Base-by-base conservation (phyloP, 1,140 invertebrate species). In the Drosophila cardini region DNA sequence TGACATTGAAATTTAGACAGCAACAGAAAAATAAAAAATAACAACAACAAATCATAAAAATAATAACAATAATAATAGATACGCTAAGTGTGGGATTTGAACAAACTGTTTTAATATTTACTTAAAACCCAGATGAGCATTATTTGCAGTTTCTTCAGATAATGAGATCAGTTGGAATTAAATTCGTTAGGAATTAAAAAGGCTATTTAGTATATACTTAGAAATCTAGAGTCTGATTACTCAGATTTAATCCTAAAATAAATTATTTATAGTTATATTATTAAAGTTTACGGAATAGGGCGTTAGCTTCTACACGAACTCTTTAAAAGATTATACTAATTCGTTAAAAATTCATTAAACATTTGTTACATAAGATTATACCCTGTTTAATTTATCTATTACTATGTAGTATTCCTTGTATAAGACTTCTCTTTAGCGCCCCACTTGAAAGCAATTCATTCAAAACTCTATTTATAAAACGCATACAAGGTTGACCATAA, bases 31-130 rank as follows among this genome's bases (percentile, higher is more conserved):
- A n/a, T n/a, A n/a, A n/a, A n/a, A n/a, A n/a, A n/a, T n/a, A n/a
- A n/a, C n/a, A n/a, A n/a, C n/a, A n/a, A n/a, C n/a, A n/a, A n/a
- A n/a, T n/a, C n/a, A n/a, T n/a, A n/a, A n/a, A n/a, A n/a, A n/a
- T n/a, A 61, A 26, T 30, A 36, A 32, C 9, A 2, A 48, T 21
- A 36, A 34, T 10, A 2, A 13, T 50, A 83, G 75, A 82, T 78
- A 82, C 60, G 65, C 63, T 43, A 57, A 52, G 48, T 53, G 45
- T 30, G 57, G 34, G 60, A 80, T 72, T 84, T 70, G 32, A 30
- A 53, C 74, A 81, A 78, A 80, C 82, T 86, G 82, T 81, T 81
- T 71, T 75, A 81, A 78, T 81, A 86, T 81, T 84, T 86, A 52
- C 42, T 71, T 46, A 67, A 26, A 18, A 15, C 11, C 13, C 13